Conservation (phyloP, 2,888 invertebrate species). For the Matsumyia berberina region DNA sequence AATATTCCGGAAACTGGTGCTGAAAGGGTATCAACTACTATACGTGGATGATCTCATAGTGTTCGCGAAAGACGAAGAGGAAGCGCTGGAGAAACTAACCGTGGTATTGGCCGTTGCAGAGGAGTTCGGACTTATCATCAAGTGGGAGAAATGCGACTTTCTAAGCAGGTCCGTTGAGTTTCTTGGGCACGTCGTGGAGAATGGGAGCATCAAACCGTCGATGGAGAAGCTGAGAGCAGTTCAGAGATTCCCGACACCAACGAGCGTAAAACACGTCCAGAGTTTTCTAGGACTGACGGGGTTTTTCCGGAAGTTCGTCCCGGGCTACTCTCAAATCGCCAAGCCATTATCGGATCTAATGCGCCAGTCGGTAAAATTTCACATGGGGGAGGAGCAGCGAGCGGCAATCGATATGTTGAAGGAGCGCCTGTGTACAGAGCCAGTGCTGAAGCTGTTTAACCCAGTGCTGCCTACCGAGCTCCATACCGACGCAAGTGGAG, state of each 20-base stretch:
- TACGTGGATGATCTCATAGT: constrained; percentile 34
- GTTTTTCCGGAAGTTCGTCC: constrained; percentile 26
- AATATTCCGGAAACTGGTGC: constrained; percentile 17
- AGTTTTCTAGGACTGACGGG: constrained; percentile 27
- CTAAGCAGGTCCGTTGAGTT: constrained; percentile 13
- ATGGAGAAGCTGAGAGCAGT: background rate
- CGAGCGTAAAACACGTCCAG: constrained; percentile 6
- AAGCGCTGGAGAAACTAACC: background rate
- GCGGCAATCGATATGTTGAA: background rate
- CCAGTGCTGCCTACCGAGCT: background rate
- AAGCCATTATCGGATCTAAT: constrained; percentile 4
- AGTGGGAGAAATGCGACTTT: constrained; percentile 25
- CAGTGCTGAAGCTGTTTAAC: constrained; percentile 16
- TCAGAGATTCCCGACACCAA: too few species aligned
- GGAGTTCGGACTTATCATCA: constrained; percentile 13
- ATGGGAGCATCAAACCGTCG: constrained; percentile 13
- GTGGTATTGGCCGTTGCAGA: constrained; percentile 6
- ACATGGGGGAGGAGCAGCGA: background rate
- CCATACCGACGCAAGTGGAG: constrained; percentile 3
- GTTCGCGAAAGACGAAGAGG: background rate
- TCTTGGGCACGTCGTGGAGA: constrained; percentile 25
- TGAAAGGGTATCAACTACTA: constrained; percentile 32
- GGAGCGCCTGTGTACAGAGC: background rate
- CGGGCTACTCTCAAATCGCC: background rate
- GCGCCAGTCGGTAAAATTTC: background rate